phyloP scores from a whole-genome alignment of 1,140 invertebrate genomes.

The Bombus huntii region DNA sequence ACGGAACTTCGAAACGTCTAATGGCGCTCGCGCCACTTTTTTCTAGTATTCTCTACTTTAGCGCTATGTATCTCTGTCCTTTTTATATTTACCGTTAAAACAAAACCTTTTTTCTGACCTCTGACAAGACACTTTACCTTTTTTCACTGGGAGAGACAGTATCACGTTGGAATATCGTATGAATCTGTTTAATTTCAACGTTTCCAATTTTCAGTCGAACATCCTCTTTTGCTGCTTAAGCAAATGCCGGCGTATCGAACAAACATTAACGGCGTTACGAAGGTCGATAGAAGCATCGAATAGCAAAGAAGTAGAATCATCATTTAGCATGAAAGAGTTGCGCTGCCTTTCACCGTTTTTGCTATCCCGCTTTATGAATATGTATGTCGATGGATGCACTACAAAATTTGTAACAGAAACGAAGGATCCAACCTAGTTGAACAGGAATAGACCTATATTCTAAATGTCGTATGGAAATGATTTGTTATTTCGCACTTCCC shows the following conservation, averaged over 20 bases:
- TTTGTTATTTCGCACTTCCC: background rate
- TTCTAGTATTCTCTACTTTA: background rate
- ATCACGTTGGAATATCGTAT: too few relatives aligned
- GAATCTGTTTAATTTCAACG: background rate
- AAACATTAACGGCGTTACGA: background rate
- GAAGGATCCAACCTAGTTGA: background rate
- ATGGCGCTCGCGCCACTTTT: conserved; percentile 41
- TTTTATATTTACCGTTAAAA: background rate
- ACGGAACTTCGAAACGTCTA: conserved; percentile 15
- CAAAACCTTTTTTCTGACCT: too few relatives aligned
- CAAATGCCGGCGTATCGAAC: background rate
- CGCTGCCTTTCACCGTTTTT: conserved; percentile 7
- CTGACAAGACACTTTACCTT: too few relatives aligned
- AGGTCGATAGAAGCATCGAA: background rate
- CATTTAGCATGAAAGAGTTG: too few relatives aligned
- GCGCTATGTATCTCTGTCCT: too few relatives aligned
- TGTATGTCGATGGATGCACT: background rate
- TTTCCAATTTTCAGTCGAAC: too few relatives aligned
- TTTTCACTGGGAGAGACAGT: too few relatives aligned
- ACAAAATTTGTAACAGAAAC: background rate
- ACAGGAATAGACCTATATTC: background rate
- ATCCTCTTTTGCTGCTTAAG: background rate
- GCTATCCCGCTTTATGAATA: too few relatives aligned
- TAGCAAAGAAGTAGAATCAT: background rate
- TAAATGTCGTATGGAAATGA: background rate